These are phyloP conservation scores for Chondrilla cf. caribensis DNA, from an alignment of 37 sponge, comb jelly and placozoan species.

Conservation along the genomic window DNA sequence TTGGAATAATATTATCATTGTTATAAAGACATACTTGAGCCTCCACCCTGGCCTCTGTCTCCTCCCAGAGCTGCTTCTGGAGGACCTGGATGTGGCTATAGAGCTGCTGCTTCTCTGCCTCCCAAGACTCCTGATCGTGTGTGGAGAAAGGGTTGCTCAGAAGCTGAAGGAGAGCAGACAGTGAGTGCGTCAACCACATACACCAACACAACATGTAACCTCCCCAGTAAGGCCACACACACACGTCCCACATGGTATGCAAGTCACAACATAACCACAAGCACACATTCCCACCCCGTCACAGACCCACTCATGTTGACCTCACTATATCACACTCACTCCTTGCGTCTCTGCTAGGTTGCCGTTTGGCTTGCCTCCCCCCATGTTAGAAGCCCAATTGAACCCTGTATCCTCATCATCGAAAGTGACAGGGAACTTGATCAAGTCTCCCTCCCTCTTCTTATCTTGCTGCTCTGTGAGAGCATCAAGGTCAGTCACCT, in stretches of 20 bases:
- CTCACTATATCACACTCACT: background rate
- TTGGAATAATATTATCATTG: too few relatives aligned
- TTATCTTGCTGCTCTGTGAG: background rate
- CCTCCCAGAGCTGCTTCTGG: constrained; percentile 59
- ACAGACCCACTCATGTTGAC: background rate
- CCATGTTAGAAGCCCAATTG: constrained; percentile 21
- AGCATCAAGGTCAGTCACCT: constrained; percentile 23
- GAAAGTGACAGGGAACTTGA: constrained; percentile 14
- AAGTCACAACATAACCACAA: background rate
- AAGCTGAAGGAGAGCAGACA: background rate
- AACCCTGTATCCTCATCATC: constrained; percentile 3
- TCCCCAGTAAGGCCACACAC: too few relatives aligned
- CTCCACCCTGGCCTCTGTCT: constrained; percentile 70
- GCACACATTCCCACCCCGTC: background rate
- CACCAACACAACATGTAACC: too few relatives aligned
- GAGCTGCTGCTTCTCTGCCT: constrained; percentile 31
- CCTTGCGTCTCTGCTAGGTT: background rate
- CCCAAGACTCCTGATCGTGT: constrained; percentile 14
- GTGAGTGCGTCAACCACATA: background rate
- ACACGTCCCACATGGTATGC: too few relatives aligned
- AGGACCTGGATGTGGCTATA: constrained; percentile 39
- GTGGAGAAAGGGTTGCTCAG: constrained; percentile 23
- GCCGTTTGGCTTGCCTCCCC: background rate
- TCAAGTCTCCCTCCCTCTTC: background rate
- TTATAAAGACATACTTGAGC: constrained; percentile 53